phyloP scores from a whole-genome alignment of 2,113 vertebrate genomes.

The Climacteris rufus region DNA sequence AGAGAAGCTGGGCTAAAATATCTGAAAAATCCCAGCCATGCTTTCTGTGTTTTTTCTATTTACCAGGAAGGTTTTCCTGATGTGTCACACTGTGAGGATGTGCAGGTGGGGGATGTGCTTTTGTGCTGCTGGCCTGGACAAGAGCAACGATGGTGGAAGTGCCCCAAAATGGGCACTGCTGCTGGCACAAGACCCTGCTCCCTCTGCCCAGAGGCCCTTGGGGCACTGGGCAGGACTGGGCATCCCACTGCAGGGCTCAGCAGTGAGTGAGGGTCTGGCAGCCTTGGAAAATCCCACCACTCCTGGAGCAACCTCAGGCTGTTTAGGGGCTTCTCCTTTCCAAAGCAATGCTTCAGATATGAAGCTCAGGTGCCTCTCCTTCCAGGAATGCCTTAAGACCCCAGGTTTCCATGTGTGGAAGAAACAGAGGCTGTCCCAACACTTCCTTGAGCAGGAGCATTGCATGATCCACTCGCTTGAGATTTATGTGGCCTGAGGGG shows the following conservation, averaged over 20 bases:
- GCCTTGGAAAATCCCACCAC: background rate
- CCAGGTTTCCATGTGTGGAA: background rate
- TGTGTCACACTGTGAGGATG: background rate
- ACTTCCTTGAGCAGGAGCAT: background rate
- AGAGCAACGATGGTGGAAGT: fast-evolving
- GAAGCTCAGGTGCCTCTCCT: background rate
- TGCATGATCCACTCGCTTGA: fast-evolving
- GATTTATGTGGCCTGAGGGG: background rate
- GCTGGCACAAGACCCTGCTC: background rate
- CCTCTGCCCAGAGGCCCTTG: background rate
- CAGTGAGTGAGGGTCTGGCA: fast-evolving
- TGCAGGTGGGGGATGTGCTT: background rate
- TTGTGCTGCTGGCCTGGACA: background rate
- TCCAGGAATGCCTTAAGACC: background rate
- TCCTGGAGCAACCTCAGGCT: background rate
- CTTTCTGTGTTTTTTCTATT: background rate
- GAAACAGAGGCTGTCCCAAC: background rate
- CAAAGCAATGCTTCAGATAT: background rate
- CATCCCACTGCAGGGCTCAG: background rate
- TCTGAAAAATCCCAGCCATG: background rate
- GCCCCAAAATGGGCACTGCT: background rate
- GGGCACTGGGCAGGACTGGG: background rate
- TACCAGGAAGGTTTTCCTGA: background rate
- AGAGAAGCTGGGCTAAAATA: background rate
- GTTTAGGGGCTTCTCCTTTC: background rate